Base-by-base conservation (phyloP, 2,888 invertebrate genomes). In the Atethmia centrago region DNA sequence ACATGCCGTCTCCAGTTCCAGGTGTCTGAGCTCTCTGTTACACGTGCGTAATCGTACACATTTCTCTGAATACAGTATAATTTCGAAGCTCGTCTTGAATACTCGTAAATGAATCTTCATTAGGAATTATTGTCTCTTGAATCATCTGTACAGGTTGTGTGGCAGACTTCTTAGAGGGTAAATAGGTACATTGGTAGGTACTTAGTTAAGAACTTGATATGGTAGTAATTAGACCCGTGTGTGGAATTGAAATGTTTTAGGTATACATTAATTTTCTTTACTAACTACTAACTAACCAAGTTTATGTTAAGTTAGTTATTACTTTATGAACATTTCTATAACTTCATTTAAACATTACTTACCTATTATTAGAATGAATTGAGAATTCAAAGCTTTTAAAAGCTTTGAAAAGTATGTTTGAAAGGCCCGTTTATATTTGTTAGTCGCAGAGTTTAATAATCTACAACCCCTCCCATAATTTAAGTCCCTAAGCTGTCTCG, bases 21-120 rank as follows among this genome's bases (percentile, higher is more conserved):
- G 1, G 14, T 36, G 9, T 28, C 59, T 47, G 9, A 45, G 19
- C 16, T n/a, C 36, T 3, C 19, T 49, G 53, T 31, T 16, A 66
- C 61, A 62, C 55, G 66, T 77, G 72, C 70, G 31, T 59, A 40
- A 51, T 63, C 71, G 31, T 71, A 80, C 81, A 88, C 86, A 88
- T 89, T 88, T 84, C 83, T 82, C 82, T 85, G 83, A 86, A 88
- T 86, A 87, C 83, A 82, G 85, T 88, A 88, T 88, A 87, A 90
- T 90, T 89, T 83, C 66, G 66, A 74, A 74, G 40, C 47, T 77
- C 64, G 65, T 42, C 74, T 59, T 71, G 66, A 84, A 80, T 83
- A 76, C 69, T 64, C 66, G 70, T 64, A 82, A 81, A 81, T 75
- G 64, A 74, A 80, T 77, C 73, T 80, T 83, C 86, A 74, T 87